Evolutionary conservation across 1,140 invertebrate genomes (phyloP), one percentile per base, ranked within the genome.

Genomic region (Drosophila orosa): DNA sequence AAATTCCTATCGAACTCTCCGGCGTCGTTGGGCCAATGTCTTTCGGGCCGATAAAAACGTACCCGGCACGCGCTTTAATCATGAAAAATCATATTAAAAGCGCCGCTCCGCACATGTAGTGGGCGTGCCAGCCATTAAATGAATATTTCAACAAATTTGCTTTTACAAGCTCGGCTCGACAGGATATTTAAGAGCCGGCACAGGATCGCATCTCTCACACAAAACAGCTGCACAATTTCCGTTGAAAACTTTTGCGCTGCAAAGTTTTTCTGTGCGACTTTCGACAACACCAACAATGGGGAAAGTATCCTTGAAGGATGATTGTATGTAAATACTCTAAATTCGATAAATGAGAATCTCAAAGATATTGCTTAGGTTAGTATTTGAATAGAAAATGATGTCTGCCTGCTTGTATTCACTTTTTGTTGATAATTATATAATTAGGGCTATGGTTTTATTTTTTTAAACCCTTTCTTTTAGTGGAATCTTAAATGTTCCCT

Each of bases 141-240:
- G 80, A 82, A 79, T 83, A 86, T 84, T 87, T 89, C 58, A 87
- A 83, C 71, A 79, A 87, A 83, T 83, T 87, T 80, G 17, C 47
- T 39, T 74, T 75, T 75, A 75, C 73, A 75, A 75, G 73, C 60
- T 37, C 35, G 54, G 39, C 62, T 66, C 61, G 45, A 22, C 50
- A 50, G 68, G 60, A 75, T 67, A 75, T 75, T 75, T 67, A 67
- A 75, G 72, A 54, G 47, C 22, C 52, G 54, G 55, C 35, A 22
- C 66, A 55, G 52, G 52, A 54, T 52, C 27, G 27, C 48, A 9
- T 19, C 17, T 12, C 69, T 60, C 80, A 67, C 77, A 74, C 72
- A 89, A 87, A 87, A 89, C 84, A 87, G 84, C 84, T 87, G 84
- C 84, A 89, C 76, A 84, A 80, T 87, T 87, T 87, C 84, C 83